Evolutionary conservation across 2,113 vertebrate genomes (phyloP).

Genomic region (Myanophis thanlyinensis): DNA sequence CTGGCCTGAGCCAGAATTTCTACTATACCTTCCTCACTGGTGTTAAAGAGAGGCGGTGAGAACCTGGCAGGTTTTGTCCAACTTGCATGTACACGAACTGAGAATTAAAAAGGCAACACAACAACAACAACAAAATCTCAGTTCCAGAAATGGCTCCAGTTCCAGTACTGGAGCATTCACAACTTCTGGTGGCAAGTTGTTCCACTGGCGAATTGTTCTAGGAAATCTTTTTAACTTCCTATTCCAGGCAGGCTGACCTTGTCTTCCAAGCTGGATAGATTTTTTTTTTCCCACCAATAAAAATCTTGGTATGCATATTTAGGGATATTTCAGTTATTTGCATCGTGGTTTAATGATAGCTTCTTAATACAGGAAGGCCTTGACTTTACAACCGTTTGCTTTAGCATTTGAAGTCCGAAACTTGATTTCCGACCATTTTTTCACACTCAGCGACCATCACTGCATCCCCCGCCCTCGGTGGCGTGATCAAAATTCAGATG

Average conservation of each 20-base stretch:
- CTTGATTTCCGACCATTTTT: background rate
- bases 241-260: background rate
- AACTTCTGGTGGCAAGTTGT: too few relatives aligned
- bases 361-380: background rate
- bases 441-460: background rate
- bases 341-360: background rate
- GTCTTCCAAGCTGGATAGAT: background rate
- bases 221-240: background rate
- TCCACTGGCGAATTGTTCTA: too few relatives aligned
- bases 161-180: too few relatives aligned
- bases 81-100: background rate
- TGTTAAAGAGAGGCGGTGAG: constrained; percentile 33
- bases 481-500: too few relatives aligned
- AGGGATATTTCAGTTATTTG: background rate
- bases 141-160: fast-evolving
- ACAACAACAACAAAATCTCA: constrained; percentile 7
- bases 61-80: background rate
- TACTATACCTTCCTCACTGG: constrained; percentile 28
- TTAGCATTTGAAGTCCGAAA: background rate
- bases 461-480: too few relatives aligned
- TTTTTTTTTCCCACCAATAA: background rate
- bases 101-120: background rate
- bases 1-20: constrained; percentile 19
- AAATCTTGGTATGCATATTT: background rate
- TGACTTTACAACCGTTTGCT: too few relatives aligned